Base-by-base conservation (phyloP, 2,797 vertebrate species). In the Tokudaia tokunoshimensis region DNA sequence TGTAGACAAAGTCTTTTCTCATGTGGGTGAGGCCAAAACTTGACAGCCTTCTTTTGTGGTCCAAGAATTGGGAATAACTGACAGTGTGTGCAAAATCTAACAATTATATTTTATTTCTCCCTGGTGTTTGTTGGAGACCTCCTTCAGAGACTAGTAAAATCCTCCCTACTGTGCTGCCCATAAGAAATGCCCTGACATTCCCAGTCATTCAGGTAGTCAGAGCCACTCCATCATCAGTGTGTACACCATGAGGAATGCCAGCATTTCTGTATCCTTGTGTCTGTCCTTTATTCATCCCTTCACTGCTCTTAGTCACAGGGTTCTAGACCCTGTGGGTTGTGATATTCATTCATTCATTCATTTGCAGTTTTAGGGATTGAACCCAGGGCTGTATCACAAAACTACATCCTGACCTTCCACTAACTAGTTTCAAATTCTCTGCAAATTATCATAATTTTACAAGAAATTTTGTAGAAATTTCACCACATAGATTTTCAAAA, bases 351-450 rank as follows among this genome's bases (percentile, higher is more conserved):
- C 44, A 76, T 47, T 44, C 31, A 7, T 34, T 50, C 47, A 26
- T 74, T 37, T 41, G 14, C 9, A 57, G 10, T 31, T 72, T 55
- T 75, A 26, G 4, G 7, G 1, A 57, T 4, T 74, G 52, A 57
- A n/a, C n/a, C 17, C 10, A 6, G 24, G 24, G 5, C 24, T 57
- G 4, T 37, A 37, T 52, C 4, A 37, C 34, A 37, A 24, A 72
- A 52, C 4, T 29, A 29, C 24, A 41, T 72, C 34, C 34, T 17
- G 8, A 11, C 6, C 44, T 14, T 15, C 9, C n/a, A 74, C 9
- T 9, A 74, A 13, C 10, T 31, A 44, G n/a, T 59, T 93, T 95
- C 44, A 94, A 83, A 93, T 89, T 95, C 11, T 92, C 13, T 95
- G 7, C 0, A 72, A 94, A 82, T 57, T 55, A 83, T 47, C 92